phyloP scores from a whole-genome alignment of 92 coral and sea anemone genomes.

The Actinernus sp. region DNA sequence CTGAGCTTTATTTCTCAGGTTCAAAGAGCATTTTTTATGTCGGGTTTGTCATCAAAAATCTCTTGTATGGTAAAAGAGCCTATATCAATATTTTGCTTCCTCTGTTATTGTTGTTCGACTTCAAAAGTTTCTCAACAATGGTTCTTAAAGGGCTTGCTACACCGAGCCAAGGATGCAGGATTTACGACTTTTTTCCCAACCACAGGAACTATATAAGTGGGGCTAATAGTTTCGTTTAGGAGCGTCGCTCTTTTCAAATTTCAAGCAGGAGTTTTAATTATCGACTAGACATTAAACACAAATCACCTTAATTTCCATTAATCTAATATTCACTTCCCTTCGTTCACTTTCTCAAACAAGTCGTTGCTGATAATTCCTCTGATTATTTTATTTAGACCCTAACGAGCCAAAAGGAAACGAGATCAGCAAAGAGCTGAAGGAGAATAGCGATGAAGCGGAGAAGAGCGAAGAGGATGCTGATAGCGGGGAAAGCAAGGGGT shows the following conservation, averaged over 20 bases:
- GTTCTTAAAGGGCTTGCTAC: too few species aligned
- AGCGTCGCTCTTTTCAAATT: background rate
- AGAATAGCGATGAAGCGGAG: conserved; percentile 39
- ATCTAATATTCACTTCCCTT: conserved; percentile 71
- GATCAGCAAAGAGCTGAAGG: conserved; percentile 10
- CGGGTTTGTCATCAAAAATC: background rate
- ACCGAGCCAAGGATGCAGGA: too few species aligned
- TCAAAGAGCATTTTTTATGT: too few species aligned
- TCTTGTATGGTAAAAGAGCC: conserved; percentile 1
- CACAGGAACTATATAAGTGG: background rate
- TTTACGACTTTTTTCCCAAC: too few species aligned
- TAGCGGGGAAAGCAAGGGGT: conserved; percentile 65
- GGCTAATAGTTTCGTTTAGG: background rate
- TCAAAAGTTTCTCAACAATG: conserved; percentile 26
- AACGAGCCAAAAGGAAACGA: conserved; percentile 29
- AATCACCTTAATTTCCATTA: conserved; percentile 79
- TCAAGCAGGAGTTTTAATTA: conserved; percentile 49
- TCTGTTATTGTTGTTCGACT: conserved; percentile 15
- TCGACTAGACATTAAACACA: conserved; percentile 72
- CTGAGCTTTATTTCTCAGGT: too few species aligned
- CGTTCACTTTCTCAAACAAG: conserved; percentile 30
- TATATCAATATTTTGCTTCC: conserved; percentile 45
- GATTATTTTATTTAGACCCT: conserved; percentile 36
- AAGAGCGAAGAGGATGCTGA: conserved; percentile 63
- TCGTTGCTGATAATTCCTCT: conserved; percentile 39